Evolutionary conservation across 2,888 invertebrate species (phyloP).

Genomic region (Oscheius sp.): DNA sequence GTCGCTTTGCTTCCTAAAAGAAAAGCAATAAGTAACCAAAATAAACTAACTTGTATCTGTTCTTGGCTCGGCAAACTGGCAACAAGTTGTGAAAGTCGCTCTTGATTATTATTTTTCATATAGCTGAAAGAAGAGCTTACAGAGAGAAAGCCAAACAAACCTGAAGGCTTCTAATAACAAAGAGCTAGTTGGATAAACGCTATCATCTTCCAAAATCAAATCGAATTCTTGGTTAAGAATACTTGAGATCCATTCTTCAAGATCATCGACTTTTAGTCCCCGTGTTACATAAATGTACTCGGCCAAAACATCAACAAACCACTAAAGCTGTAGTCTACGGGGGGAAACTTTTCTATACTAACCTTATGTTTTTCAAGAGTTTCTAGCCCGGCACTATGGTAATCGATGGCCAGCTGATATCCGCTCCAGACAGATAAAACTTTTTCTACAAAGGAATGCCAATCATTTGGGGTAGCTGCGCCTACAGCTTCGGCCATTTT

Average conservation of each 20-base stretch:
- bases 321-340: constrained; percentile 35
- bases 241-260: constrained; percentile 60
- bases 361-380: constrained; percentile 54
- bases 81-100: constrained; percentile 38
- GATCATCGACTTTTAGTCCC: constrained; percentile 53
- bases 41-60: constrained; percentile 28
- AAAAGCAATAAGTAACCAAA: background rate
- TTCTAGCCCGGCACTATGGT: constrained; percentile 53
- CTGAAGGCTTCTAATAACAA: constrained; percentile 51
- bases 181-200: constrained; percentile 47
- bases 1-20: constrained; percentile 26
- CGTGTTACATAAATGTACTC: constrained; percentile 45
- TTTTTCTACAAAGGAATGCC: constrained; percentile 35
- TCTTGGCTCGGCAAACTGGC: constrained; percentile 24
- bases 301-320: constrained; percentile 53
- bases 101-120: constrained; percentile 43
- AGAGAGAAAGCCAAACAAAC: constrained; percentile 3
- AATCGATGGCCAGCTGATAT: constrained; percentile 57
- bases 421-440: constrained; percentile 52
- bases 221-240: constrained; percentile 58
- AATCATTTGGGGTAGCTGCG: constrained; percentile 12
- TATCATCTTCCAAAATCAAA: constrained; percentile 60
- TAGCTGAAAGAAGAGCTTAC: constrained; percentile 31
- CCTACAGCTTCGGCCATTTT: too few relatives aligned
- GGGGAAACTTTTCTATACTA: background rate